Evolutionary conservation across 1,140 invertebrate genomes (phyloP).

Genomic region (Papilio xuthus): DNA sequence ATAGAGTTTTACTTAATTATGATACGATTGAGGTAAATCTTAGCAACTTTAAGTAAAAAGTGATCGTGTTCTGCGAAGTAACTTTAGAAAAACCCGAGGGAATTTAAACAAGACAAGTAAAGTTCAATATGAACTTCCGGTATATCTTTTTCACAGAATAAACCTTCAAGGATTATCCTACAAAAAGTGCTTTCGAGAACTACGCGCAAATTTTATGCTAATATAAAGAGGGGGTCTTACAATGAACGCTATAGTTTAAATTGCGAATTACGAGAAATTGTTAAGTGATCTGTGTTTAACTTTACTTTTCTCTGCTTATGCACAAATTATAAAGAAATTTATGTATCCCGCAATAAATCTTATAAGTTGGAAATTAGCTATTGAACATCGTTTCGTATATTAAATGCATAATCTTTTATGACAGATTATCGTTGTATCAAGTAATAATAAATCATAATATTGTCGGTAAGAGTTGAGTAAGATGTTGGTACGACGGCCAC

Average conservation of each 20-base stretch:
- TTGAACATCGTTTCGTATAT: not conserved
- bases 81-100: too few relatives aligned
- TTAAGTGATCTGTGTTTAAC: too few relatives aligned
- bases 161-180: not conserved
- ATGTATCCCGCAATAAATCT: too few relatives aligned
- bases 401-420: not conserved
- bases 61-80: too few relatives aligned
- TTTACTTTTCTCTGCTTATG: too few relatives aligned
- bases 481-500: conserved; percentile 53
- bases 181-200: not conserved
- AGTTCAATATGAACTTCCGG: not conserved
- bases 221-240: too few relatives aligned
- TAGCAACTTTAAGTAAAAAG: too few relatives aligned
- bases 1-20: too few relatives aligned
- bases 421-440: not conserved
- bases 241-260: too few relatives aligned
- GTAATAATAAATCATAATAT: conserved; percentile 21
- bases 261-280: too few relatives aligned
- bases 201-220: not conserved
- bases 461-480: conserved; percentile 38
- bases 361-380: not conserved
- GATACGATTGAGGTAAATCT: too few relatives aligned
- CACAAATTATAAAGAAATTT: not conserved
- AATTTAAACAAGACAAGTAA: too few relatives aligned
- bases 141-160: not conserved